Evolutionary conservation across 2,888 invertebrate species (phyloP), one percentile per base, ranked within the genome.

Genomic region (Halocaridina rubra): DNA sequence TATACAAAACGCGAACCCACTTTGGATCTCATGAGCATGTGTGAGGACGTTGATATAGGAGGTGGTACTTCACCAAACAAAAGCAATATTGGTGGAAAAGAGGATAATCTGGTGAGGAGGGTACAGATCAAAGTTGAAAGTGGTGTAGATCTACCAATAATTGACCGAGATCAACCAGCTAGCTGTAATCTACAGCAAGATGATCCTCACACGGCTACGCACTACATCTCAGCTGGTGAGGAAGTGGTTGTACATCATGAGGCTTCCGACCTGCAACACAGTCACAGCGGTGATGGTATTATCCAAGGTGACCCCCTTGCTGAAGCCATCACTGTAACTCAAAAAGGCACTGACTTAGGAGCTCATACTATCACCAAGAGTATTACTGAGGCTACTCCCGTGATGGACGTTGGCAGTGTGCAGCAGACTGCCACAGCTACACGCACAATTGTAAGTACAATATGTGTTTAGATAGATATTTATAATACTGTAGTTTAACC

Each of bases 21-120:
- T 29, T 71, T 80, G 10, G 72, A 80, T 59, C 59, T 80, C 32
- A 80, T 80, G 80, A 71, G 71, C 13, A 80, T 80, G 80, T 80
- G 61, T 24, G 80, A 80, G 71, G 80, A 80, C 27, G 80, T 80
- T 16, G 80, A 71, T 19, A 57, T 80, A 24, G 80, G 71, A 22
- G 80, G 53, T 53, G 53, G 53, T n/a, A n/a, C n/a, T n/a, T n/a
- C n/a, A n/a, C 53, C 53, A n/a, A 19, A 16, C 4, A 53, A 3
- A 5, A 53, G 19, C 16, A 19, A 53, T 53, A 19, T 16, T 13
- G 1, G 7, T 19, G n/a, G 19, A n/a, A 19, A 16, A 13, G 53
- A 53, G 19, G 53, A 53, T 10, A 53, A 19, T 2, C 53, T 53
- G 19, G n/a, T 53, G 53, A 53, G 19, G 3, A 53, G 53, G 19